Evolutionary conservation across 2,888 invertebrate genomes (phyloP).

Genomic region (Brenthis ino): DNA sequence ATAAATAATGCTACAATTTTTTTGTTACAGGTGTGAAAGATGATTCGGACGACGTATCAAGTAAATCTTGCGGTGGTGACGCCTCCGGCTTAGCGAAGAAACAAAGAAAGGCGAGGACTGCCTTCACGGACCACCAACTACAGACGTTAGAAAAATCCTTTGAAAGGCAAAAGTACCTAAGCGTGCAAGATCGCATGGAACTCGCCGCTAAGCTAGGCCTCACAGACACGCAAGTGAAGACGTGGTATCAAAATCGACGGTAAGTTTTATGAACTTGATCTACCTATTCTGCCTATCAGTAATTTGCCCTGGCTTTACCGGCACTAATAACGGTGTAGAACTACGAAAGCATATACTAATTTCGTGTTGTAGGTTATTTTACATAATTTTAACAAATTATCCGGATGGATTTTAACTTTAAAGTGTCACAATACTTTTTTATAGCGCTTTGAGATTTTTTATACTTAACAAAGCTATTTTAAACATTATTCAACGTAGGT

Average conservation of each 20-base stretch:
- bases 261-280: constrained; percentile 66
- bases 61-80: constrained; percentile 77
- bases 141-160: constrained; percentile 98
- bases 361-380: no score
- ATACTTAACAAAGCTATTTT: no score
- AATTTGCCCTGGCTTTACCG: background rate
- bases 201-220: constrained; percentile 97
- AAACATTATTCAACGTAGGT: no score
- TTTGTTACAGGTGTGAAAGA: constrained; percentile 89
- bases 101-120: constrained; percentile 97
- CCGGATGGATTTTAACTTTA: no score
- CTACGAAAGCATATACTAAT: no score
- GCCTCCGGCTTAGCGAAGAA: constrained; percentile 89
- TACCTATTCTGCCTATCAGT: background rate
- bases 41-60: constrained; percentile 88
- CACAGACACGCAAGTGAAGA: constrained; percentile 99
- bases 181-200: constrained; percentile 99
- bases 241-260: constrained; percentile 99
- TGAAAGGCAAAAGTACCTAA: constrained; percentile 97
- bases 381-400: no score
- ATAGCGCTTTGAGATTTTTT: no score
- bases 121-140: constrained; percentile 99
- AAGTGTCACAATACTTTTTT: no score
- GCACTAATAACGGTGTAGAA: no score
- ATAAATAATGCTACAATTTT: background rate